Conservation (phyloP, 2,888 invertebrate species). For the Cephus rjabovi region DNA sequence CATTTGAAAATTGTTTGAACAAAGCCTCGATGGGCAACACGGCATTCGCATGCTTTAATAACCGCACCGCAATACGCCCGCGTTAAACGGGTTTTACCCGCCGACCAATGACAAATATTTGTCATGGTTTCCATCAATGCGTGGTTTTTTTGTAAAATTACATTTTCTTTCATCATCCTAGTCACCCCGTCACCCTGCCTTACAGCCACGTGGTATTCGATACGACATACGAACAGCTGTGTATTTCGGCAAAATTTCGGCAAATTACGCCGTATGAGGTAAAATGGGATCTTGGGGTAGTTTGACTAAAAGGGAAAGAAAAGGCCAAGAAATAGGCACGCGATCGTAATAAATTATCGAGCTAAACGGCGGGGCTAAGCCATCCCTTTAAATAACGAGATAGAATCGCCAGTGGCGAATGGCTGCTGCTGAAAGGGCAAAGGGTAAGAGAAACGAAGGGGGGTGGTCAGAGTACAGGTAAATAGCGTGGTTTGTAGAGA, state of each 20-base stretch:
- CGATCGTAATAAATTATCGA: constrained; percentile 34
- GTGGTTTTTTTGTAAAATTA: neutral
- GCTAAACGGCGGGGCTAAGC: constrained; percentile 26
- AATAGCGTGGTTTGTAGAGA: constrained; percentile 13
- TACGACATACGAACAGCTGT: neutral
- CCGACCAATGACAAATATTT: constrained; percentile 50
- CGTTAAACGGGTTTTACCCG: constrained; percentile 39
- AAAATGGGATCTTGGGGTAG: neutral
- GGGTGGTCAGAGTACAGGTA: constrained; percentile 3
- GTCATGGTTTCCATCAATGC: constrained; percentile 22
- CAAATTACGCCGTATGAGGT: neutral
- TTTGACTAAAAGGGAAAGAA: neutral
- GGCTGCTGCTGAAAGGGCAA: neutral
- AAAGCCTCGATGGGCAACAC: constrained; percentile 36
- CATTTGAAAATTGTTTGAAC: constrained; percentile 54
- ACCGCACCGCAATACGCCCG: constrained; percentile 37
- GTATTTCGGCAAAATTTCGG: neutral
- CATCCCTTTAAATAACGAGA: constrained; percentile 36
- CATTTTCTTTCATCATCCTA: neutral
- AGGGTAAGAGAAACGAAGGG: neutral
- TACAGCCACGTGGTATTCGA: too few relatives aligned
- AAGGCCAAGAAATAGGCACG: constrained; percentile 21
- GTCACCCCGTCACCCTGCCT: too few relatives aligned
- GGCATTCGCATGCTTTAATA: constrained; percentile 42
- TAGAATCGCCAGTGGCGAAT: constrained; percentile 30